Conservation (phyloP, 64 coral and sea anemone genomes). For the Cladopsammia gracilis region DNA sequence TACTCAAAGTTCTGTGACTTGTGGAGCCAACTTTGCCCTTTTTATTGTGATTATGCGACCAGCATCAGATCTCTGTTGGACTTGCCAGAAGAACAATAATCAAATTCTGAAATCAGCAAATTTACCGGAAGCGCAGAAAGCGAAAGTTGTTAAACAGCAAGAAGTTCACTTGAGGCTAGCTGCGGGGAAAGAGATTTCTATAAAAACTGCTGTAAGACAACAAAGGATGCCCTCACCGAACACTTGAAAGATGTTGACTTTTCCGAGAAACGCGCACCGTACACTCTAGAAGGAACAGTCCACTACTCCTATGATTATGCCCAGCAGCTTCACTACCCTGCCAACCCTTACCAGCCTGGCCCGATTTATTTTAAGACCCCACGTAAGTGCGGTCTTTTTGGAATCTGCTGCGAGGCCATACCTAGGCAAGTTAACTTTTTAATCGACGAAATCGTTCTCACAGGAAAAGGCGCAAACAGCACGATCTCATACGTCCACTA, state of each 20-base stretch:
- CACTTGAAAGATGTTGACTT: conserved; percentile 29
- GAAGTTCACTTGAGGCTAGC: too few relatives aligned
- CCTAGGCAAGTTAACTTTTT: conserved; percentile 44
- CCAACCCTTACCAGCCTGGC: background rate
- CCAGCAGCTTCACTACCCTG: conserved; percentile 3
- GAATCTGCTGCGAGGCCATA: conserved; percentile 23
- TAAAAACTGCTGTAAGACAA: too few relatives aligned
- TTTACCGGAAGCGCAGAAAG: background rate
- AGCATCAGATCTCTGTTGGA: conserved; percentile 45
- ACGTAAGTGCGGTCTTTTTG: background rate
- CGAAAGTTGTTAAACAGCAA: too few relatives aligned
- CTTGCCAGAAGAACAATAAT: conserved; percentile 55
- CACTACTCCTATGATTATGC: too few relatives aligned
- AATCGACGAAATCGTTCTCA: conserved; percentile 35
- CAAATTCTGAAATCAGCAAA: conserved; percentile 18
- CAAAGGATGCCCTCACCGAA: background rate
- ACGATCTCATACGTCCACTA: background rate
- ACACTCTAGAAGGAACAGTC: background rate
- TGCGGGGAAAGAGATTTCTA: too few relatives aligned
- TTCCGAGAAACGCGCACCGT: conserved; percentile 9
- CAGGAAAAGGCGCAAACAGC: conserved; percentile 35
- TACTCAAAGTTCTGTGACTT: conserved; percentile 62
- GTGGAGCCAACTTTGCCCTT: conserved; percentile 37
- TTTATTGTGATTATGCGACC: conserved; percentile 48
- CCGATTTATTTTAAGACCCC: too few relatives aligned